These are phyloP conservation scores for Cephus pulcher DNA, from an alignment of 2,888 invertebrate species.

Conservation along the genomic window DNA sequence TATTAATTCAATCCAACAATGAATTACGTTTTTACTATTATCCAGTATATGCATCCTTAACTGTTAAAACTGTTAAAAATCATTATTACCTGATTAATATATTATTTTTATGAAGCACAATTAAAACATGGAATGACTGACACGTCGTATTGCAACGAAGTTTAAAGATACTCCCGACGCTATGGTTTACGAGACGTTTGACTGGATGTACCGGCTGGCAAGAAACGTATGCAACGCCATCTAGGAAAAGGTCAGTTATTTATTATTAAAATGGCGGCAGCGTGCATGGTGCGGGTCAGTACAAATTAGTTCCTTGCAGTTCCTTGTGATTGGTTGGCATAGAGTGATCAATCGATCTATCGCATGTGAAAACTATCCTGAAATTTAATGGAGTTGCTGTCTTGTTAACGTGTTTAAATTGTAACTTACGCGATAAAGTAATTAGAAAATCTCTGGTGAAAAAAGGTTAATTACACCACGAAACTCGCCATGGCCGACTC, in stretches of 20 bases:
- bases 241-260: background rate
- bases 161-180: background rate
- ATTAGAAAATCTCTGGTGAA: background rate
- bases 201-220: background rate
- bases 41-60: no score
- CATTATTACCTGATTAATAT: no score
- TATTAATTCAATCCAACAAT: no score
- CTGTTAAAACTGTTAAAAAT: no score
- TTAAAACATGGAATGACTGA: no score
- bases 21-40: no score
- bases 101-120: no score
- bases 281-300: background rate
- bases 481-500: conserved; percentile 59
- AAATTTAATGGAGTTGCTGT: background rate
- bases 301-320: background rate
- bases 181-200: background rate
- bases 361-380: background rate
- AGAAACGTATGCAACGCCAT: background rate
- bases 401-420: background rate
- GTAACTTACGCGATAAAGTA: background rate
- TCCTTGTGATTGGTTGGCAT: background rate
- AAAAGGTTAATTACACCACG: background rate
- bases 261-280: background rate
- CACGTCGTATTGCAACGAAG: background rate
- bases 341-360: background rate